A percentile compares a stretch with the other conserved stretches of the same genome.
Conservation (phyloP, 2,113 vertebrate genomes). For the Neodon shergylaensis region DNA sequence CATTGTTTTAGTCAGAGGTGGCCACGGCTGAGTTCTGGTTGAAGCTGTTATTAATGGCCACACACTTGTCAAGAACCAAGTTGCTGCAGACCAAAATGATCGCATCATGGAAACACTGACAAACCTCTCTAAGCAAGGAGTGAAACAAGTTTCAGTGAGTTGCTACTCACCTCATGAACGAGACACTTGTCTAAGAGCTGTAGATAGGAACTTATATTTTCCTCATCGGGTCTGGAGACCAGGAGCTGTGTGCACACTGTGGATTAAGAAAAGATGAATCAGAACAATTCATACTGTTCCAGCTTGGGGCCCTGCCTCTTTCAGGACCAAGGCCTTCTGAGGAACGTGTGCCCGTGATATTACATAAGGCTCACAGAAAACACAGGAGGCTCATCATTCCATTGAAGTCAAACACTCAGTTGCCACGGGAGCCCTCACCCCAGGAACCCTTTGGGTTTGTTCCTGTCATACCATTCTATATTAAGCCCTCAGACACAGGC, state of each 20-base stretch:
- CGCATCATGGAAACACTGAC: constrained; percentile 71
- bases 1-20: neutral
- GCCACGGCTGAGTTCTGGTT: constrained; percentile 59
- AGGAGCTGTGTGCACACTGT: constrained; percentile 98
- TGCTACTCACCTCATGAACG: constrained; percentile 93
- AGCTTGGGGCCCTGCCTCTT: constrained; percentile 3
- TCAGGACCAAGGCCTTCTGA: neutral
- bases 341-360: neutral
- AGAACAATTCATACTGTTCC: neutral
- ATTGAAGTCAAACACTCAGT: neutral
- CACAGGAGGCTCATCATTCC: constrained; percentile 43
- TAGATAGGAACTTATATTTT: constrained; percentile 98
- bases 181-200: constrained; percentile 99
- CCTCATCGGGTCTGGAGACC: constrained; percentile 97
- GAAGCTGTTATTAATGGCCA: constrained; percentile 63
- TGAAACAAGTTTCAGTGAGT: constrained; percentile 51
- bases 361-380: neutral
- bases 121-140: constrained; percentile 72
- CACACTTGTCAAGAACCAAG: neutral
- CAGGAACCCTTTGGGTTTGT: constrained; percentile 55
- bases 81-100: neutral
- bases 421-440: neutral
- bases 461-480: constrained; percentile 75
- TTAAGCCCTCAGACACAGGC: constrained; percentile 70
- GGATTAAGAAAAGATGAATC: constrained; percentile 27